These are phyloP conservation scores for Apotomis betuletana DNA, from an alignment of 2,888 invertebrate genomes.

Conservation along the genomic window DNA sequence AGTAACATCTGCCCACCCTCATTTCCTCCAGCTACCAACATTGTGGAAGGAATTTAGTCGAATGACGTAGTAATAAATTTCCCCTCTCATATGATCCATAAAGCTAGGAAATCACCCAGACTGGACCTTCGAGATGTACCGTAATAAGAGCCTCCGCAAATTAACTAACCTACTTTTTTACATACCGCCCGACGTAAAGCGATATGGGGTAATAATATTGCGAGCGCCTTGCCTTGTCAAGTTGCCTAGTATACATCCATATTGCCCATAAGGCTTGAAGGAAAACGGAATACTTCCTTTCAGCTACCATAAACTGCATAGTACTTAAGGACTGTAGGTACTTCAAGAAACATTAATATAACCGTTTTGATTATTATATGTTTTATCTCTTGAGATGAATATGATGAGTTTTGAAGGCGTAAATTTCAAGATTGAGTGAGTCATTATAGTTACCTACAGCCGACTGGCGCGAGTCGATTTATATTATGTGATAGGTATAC, in stretches of 20 bases:
- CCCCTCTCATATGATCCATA: conserved; percentile 68
- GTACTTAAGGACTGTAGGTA: no score
- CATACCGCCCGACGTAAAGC: conserved; percentile 11
- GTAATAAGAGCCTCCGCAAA: conserved; percentile 38
- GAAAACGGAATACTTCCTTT: neutral
- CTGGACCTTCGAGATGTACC: conserved; percentile 36
- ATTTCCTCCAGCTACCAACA: conserved; percentile 63
- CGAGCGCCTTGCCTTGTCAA: neutral
- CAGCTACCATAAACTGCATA: no score
- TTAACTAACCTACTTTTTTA: conserved; percentile 36
- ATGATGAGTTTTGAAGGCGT: no score
- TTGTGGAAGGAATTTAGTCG: conserved; percentile 67
- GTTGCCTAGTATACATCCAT: neutral
- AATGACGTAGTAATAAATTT: conserved; percentile 74
- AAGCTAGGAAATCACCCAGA: conserved; percentile 52
- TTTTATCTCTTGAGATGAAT: no score
- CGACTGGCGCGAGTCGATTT: no score
- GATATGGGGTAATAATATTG: conserved; percentile 16
- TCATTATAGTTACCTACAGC: no score
- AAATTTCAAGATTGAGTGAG: no score
- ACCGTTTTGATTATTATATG: no score
- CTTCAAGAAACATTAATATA: no score
- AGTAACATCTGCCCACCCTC: conserved; percentile 67
- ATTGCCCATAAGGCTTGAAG: neutral
- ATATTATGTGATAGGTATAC: no score